These are phyloP conservation scores for Gopherus flavomarginatus DNA, from an alignment of 2,113 vertebrate species.

Conservation along the genomic window DNA sequence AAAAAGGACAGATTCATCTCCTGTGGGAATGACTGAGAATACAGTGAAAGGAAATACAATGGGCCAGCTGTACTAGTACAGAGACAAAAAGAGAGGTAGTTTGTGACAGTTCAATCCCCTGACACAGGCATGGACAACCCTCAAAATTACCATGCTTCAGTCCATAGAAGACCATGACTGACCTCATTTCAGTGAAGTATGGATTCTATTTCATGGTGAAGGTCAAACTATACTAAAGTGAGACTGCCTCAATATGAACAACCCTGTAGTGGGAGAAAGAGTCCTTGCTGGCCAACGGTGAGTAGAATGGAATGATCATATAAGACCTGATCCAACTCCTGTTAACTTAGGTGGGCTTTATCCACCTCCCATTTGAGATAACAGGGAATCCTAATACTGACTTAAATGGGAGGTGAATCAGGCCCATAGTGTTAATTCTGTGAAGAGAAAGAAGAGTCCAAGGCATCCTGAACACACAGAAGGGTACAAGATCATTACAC, in stretches of 20 bases:
- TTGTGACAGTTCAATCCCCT: neutral
- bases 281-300: neutral
- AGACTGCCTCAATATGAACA: neutral
- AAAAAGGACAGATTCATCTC: neutral
- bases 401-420: rapidly evolving
- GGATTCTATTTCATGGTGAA: neutral
- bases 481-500: neutral
- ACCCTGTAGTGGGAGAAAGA: neutral
- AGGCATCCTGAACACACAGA: rapidly evolving
- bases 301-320: neutral
- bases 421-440: neutral
- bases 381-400: neutral
- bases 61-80: neutral
- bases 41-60: neutral
- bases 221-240: neutral
- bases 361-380: neutral
- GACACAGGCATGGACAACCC: neutral
- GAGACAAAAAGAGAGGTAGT: neutral
- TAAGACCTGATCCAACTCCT: neutral
- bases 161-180: neutral
- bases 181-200: neutral
- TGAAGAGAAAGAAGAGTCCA: neutral
- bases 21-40: neutral
- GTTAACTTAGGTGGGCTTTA: neutral
- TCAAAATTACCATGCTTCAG: neutral